Conservation (phyloP, 2,888 invertebrate species). For the Campoletis raptor region DNA sequence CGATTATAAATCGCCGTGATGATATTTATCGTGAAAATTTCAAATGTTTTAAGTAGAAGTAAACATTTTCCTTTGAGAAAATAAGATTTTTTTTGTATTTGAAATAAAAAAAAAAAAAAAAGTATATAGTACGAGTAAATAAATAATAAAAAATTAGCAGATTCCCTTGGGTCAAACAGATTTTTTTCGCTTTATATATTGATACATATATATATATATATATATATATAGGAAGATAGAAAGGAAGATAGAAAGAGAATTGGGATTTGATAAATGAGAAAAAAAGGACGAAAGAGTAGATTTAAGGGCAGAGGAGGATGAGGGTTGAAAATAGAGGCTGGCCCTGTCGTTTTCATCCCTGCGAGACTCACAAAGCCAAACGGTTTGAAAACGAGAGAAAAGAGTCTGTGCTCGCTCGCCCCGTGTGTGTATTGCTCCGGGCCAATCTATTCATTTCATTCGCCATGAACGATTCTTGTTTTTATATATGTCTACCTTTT, state of each 20-base stretch:
- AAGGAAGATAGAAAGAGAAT: constrained; percentile 10
- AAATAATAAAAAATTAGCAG: background rate
- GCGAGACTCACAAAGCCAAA: constrained; percentile 53
- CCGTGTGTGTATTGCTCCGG: constrained; percentile 34
- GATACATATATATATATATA: background rate
- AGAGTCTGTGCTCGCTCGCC: constrained; percentile 25
- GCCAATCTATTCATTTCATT: constrained; percentile 61
- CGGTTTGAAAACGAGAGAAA: constrained; percentile 5
- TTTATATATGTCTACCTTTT: constrained; percentile 36
- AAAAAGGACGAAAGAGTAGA: constrained; percentile 20
- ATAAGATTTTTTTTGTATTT: background rate
- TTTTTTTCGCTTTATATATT: background rate
- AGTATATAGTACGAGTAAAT: background rate
- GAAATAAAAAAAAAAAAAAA: background rate
- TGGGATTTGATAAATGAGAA: constrained; percentile 59
- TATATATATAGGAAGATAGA: no score
- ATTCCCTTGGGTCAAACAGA: background rate
- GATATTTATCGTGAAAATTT: background rate
- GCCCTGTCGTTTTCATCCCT: constrained; percentile 58
- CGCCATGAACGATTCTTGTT: constrained; percentile 59
- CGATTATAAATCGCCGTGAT: background rate
- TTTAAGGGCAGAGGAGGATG: constrained; percentile 2
- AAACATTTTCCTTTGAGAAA: background rate
- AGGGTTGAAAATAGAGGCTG: constrained; percentile 35
- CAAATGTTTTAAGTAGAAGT: background rate